phyloP scores from a whole-genome alignment of 2,888 invertebrate species.

The Galerucella nymphaeae region DNA sequence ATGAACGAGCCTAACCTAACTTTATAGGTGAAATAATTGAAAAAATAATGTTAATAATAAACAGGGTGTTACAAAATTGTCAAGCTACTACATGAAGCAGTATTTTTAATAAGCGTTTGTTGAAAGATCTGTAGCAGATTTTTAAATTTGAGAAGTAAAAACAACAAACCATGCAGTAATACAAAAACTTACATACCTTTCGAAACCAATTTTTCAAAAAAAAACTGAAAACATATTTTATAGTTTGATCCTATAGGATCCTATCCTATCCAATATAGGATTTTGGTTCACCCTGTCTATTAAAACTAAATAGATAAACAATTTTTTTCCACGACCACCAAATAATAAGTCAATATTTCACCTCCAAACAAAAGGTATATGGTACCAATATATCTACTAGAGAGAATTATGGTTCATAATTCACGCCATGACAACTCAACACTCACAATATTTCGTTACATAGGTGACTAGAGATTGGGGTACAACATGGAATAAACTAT shows the following conservation, averaged over 20 bases:
- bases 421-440: too few species aligned
- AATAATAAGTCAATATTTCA: too few species aligned
- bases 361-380: too few species aligned
- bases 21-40: neutral
- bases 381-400: too few species aligned
- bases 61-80: conserved; percentile 24
- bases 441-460: too few species aligned
- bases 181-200: conserved; percentile 38
- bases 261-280: too few species aligned
- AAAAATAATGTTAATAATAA: neutral
- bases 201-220: conserved; percentile 15
- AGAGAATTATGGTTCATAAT: too few species aligned
- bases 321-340: neutral
- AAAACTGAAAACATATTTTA: conserved; percentile 2
- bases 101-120: conserved; percentile 17
- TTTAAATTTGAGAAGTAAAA: conserved; percentile 13
- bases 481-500: too few species aligned
- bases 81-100: conserved; percentile 2
- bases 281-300: conserved; percentile 14
- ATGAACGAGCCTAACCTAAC: neutral
- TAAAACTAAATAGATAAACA: neutral
- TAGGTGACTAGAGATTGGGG: too few species aligned
- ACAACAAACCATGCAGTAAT: conserved; percentile 36
- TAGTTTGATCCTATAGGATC: neutral
- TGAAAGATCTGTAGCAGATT: conserved; percentile 7